phyloP scores from a whole-genome alignment of 2,888 invertebrate species.

The Bimastos eiseni region DNA sequence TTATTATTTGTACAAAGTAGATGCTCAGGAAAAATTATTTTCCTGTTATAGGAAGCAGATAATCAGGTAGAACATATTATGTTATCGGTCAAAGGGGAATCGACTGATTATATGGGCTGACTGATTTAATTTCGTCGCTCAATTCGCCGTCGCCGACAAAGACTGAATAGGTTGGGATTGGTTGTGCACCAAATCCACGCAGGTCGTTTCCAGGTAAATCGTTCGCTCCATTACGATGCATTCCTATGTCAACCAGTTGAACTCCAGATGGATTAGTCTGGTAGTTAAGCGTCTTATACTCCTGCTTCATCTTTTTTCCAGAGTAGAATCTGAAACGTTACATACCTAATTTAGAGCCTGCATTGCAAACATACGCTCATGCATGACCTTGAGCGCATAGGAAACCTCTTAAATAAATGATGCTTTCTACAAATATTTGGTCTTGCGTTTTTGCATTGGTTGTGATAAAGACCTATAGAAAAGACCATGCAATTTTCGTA shows the following conservation, averaged over 20 bases:
- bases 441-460: no score
- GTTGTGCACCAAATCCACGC: background rate
- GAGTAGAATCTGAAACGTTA: background rate
- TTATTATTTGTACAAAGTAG: background rate
- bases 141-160: background rate
- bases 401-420: no score
- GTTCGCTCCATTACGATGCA: background rate
- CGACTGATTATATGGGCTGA: background rate
- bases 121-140: background rate
- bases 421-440: no score
- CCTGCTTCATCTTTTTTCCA: conserved; percentile 1
- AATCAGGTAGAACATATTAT: background rate
- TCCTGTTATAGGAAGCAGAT: background rate
- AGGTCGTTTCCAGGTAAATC: background rate
- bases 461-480: no score
- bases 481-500: no score
- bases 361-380: no score
- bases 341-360: background rate
- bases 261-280: background rate
- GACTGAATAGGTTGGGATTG: background rate
- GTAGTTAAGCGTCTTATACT: background rate
- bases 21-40: background rate
- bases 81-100: background rate
- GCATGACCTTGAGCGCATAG: no score
- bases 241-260: background rate